Evolutionary conservation across 2,888 invertebrate genomes (phyloP), one percentile per base, ranked within the genome.

Genomic region (Sialis fuliginosa): DNA sequence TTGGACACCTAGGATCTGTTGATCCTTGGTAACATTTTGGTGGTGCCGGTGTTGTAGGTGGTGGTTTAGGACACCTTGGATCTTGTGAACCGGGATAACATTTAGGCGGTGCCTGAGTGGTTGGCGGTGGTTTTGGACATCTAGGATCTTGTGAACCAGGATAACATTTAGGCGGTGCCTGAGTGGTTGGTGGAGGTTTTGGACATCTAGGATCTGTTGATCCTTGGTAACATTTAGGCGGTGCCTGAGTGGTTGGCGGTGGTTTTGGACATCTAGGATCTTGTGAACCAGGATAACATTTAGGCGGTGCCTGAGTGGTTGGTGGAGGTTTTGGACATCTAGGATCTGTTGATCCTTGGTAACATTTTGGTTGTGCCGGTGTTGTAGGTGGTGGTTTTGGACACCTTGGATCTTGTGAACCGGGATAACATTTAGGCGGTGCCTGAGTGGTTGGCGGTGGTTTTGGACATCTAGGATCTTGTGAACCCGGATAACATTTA

Each of bases 181-280:
- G 56, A 47, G 56, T 55, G 4, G 59, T 59, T 45, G 56, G 6
- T 54, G 57, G 52, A 10, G 58, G 61, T 32, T 59, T 56, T 33
- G 62, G 59, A 45, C 62, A 64, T 22, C 60, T 53, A 1, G 61
- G 59, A 49, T 64, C 63, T 3, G 43, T 46, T 8, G 58, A 58
- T 7, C 63, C 65, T 3, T 63, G 65, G 43, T 55, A 66, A 42
- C 64, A 66, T 0, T 50, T 49, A 2, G 22, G 22, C 22, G 22
- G 22, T 1, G 60, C 58, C 5, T 44, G 39, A 0, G 61, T 51
- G 45, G 58, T 56, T 31, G 57, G 52, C 5, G 52, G 35, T 9
- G 22, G 22, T 22, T 22, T 22, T 22, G 22, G 22, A 22, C 22
- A 22, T 4, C 22, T 22, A 2, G 22, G 22, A 22, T 22, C 22